Base-by-base conservation (phyloP, 2,113 vertebrate species). In the Raja brachyura region DNA sequence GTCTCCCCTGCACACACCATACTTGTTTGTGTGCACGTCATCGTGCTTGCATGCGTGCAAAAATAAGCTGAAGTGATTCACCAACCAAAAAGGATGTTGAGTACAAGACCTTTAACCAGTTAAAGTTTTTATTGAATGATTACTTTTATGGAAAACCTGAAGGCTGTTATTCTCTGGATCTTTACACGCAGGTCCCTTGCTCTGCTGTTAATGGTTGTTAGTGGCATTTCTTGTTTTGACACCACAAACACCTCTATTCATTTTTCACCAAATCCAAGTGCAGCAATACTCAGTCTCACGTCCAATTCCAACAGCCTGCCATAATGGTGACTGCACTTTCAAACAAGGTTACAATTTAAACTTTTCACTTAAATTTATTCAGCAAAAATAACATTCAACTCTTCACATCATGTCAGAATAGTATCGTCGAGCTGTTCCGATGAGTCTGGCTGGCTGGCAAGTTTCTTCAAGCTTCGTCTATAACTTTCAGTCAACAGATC, bases 361-460 rank as follows among this genome's bases (percentile, higher is more conserved):
- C 95, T 95, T 94, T 95, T 95, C 93, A 93, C 93, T 93, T 86
- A 94, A 94, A 90, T 94, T 94, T 94, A 94, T 93, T 93, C 90
- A 93, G 94, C 93, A 79, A 94, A 93, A 90, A 93, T 93, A 31
- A 93, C 94, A 63, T 83, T 5, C 94, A 93, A 70, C 93, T 93
- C 66, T 79, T 48, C 81, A 70, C 0, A 95, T 99, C 98, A 99
- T 94, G 98, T 99, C 94, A 99, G 96, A 94, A 99, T 98, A 76
- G 98, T 99, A 95, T 99, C 99, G 0, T 99, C 99, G 0, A 99
- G 97, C 94, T 98, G 98, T 95, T 99, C 99, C 3, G 94, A 96
- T 18, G 98, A 98, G 96, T 99, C 99, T 0, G 96, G 96, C 94
- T 97, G 97, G 94, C 96, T 94, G 86, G 98, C 97, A 63, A 99